phyloP scores from a whole-genome alignment of 2,888 invertebrate species.

The Apodemia arnacis region DNA sequence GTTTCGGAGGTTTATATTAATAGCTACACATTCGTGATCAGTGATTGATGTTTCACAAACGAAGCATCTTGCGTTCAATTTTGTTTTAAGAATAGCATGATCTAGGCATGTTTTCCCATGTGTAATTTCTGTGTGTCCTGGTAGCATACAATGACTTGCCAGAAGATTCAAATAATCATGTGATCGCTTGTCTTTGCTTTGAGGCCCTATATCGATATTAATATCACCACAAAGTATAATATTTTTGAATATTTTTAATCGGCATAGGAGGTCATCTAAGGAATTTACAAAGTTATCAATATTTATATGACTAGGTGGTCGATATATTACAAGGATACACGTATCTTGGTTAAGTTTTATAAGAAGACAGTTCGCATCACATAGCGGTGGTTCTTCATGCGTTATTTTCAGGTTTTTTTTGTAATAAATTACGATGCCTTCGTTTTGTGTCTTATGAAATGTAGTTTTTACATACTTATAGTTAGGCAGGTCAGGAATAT shows the following conservation, averaged over 20 bases:
- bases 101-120: neutral
- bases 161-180: neutral
- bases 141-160: neutral
- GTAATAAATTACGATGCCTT: slow-evolving; percentile 76
- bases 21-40: too few relatives aligned
- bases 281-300: neutral
- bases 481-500: slow-evolving; percentile 58
- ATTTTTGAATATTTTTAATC: neutral
- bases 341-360: slow-evolving; percentile 36
- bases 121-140: neutral
- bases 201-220: neutral
- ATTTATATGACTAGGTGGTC: slow-evolving; percentile 34
- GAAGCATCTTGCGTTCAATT: too few relatives aligned
- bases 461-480: slow-evolving; percentile 56
- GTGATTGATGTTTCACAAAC: too few relatives aligned
- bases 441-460: slow-evolving; percentile 68
- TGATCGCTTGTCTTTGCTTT: neutral
- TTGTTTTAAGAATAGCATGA: too few relatives aligned
- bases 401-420: slow-evolving; percentile 40
- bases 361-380: slow-evolving; percentile 71
- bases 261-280: neutral
- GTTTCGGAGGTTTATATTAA: too few relatives aligned
- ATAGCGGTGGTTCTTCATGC: slow-evolving; percentile 53
- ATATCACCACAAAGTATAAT: neutral
- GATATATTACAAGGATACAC: slow-evolving; percentile 58